These are phyloP conservation scores for Lymantria monacha DNA, from an alignment of 2,888 invertebrate genomes.

Conservation along the genomic window DNA sequence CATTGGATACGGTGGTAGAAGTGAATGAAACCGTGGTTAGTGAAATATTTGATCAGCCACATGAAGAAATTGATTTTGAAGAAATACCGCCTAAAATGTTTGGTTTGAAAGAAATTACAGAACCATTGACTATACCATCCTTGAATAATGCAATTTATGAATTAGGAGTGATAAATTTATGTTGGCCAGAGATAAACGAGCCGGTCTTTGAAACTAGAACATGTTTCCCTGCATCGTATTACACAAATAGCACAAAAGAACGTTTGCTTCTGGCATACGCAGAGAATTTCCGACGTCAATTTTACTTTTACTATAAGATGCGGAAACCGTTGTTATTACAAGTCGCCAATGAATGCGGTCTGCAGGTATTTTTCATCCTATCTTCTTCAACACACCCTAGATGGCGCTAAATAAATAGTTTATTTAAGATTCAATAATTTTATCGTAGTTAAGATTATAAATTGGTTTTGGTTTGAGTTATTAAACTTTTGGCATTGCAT, in stretches of 20 bases:
- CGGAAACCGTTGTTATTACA: conserved; percentile 87
- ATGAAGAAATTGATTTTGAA: conserved; percentile 52
- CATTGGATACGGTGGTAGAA: conserved; percentile 64
- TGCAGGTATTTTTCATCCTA: conserved; percentile 82
- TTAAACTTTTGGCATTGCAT: not conserved
- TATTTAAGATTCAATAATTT: not conserved
- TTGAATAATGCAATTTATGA: conserved; percentile 83
- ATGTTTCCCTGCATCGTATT: conserved; percentile 85
- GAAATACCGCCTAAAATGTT: conserved; percentile 68
- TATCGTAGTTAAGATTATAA: not conserved
- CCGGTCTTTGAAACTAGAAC: conserved; percentile 81
- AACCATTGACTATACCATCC: conserved; percentile 72
- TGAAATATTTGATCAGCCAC: conserved; percentile 55
- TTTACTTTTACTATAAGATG: conserved; percentile 74
- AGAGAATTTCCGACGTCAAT: conserved; percentile 90
- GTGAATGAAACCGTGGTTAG: conserved; percentile 60
- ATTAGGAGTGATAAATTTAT: conserved; percentile 83
- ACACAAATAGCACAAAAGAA: conserved; percentile 86
- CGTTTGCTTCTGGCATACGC: conserved; percentile 86
- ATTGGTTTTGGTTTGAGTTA: not conserved
- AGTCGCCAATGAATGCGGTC: conserved; percentile 88
- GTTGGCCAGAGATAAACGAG: conserved; percentile 83
- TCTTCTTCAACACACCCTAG: conserved; percentile 13
- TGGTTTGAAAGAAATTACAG: conserved; percentile 51
- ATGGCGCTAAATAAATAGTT: conserved; percentile 2